These are phyloP conservation scores for Caerostris darwini DNA, from an alignment of 1,140 invertebrate species.

Conservation along the genomic window DNA sequence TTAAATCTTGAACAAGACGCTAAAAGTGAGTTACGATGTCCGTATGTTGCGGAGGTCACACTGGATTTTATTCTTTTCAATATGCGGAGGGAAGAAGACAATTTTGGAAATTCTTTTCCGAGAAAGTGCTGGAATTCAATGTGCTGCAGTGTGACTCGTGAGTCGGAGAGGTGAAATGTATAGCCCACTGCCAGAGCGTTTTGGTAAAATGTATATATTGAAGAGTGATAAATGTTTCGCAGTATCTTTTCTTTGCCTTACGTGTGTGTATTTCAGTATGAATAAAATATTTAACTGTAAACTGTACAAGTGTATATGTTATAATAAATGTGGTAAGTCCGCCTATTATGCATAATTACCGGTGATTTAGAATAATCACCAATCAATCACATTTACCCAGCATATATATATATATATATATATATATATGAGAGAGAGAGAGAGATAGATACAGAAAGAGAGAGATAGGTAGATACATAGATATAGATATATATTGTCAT, in stretches of 20 bases:
- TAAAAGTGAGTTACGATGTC: slow-evolving; percentile 34
- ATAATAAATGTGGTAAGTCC: no score
- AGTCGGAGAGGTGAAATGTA: background rate
- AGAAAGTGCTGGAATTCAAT: background rate
- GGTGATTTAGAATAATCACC: no score
- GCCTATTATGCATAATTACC: no score
- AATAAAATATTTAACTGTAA: slow-evolving; percentile 5
- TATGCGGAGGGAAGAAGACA: background rate
- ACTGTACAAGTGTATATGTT: no score
- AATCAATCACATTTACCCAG: no score
- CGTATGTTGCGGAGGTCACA: background rate
- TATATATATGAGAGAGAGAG: no score
- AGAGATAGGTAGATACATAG: no score
- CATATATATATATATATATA: no score
- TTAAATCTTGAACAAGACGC: slow-evolving; percentile 33
- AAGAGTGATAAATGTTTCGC: slow-evolving; percentile 2
- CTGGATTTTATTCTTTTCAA: slow-evolving; percentile 41
- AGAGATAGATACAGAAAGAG: no score
- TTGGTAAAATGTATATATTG: background rate
- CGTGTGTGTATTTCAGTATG: background rate
- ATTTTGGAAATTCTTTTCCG: background rate
- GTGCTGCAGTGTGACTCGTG: background rate
- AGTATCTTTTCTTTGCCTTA: background rate
- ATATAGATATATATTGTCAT: no score
- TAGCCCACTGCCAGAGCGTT: background rate